A percentile compares a stretch with the other conserved stretches of the same genome.
Evolutionary conservation across 2,113 vertebrate genomes (phyloP).

Genomic region (Corythoichthys haematopterus): DNA sequence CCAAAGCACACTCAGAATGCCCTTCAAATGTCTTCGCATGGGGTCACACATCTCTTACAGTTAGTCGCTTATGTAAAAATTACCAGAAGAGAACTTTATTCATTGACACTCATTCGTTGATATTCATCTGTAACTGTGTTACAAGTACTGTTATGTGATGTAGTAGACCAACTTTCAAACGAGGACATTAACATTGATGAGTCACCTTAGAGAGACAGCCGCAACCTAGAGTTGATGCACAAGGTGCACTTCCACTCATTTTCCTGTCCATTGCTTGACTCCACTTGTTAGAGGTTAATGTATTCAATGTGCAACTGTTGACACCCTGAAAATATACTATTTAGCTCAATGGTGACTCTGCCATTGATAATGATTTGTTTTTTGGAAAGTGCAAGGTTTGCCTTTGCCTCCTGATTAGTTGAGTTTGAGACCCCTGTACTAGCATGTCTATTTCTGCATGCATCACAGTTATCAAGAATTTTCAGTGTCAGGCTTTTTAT

Average conservation of each 20-base stretch:
- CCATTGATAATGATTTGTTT: too few relatives aligned
- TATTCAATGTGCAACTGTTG: background rate
- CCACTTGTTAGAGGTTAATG: background rate
- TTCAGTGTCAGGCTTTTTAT: background rate
- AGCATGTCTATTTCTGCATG: too few relatives aligned
- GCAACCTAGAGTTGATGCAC: too few relatives aligned
- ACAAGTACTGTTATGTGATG: background rate
- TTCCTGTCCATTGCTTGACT: background rate
- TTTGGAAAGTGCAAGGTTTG: too few relatives aligned
- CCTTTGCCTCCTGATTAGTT: too few relatives aligned
- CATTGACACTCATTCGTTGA: conserved; percentile 17
- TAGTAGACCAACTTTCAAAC: conserved; percentile 69
- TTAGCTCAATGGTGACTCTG: too few relatives aligned
- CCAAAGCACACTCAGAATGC: background rate
- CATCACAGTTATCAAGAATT: background rate
- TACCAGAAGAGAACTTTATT: conserved; percentile 21
- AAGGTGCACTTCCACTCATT: too few relatives aligned
- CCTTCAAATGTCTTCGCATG: background rate
- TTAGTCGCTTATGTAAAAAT: conserved; percentile 15
- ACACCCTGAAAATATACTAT: too few relatives aligned
- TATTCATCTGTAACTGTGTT: conserved; percentile 16
- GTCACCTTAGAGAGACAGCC: background rate
- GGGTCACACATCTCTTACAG: background rate
- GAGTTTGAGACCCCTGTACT: too few relatives aligned
- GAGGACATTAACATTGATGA: background rate